phyloP scores from a whole-genome alignment of 1,140 invertebrate genomes.

The Pogonomyrmex barbatus region DNA sequence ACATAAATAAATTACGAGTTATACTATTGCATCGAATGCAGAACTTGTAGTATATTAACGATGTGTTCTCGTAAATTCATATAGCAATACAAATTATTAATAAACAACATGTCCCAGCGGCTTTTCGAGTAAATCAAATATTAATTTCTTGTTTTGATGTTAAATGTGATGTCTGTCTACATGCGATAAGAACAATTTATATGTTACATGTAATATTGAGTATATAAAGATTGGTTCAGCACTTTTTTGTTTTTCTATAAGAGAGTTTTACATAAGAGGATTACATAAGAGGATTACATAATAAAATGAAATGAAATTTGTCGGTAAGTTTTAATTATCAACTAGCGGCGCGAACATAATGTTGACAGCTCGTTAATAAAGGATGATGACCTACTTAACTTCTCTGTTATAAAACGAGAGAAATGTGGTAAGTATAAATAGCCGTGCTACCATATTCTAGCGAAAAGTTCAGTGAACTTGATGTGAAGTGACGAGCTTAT shows the following conservation, averaged over 20 bases:
- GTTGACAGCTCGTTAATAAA: slow-evolving; percentile 41
- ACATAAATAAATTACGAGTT: slow-evolving; percentile 39
- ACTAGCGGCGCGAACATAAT: background rate
- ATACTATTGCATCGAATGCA: background rate
- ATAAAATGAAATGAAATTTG: background rate
- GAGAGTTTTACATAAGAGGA: background rate
- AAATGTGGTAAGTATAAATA: slow-evolving; percentile 50
- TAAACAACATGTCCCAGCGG: background rate
- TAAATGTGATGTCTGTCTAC: slow-evolving; percentile 8
- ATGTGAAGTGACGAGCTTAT: slow-evolving; percentile 60
- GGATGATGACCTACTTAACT: slow-evolving; percentile 44
- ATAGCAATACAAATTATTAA: slow-evolving; percentile 25
- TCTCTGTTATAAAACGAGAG: background rate
- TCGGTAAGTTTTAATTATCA: slow-evolving; percentile 30
- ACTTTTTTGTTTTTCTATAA: background rate
- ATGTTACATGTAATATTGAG: background rate
- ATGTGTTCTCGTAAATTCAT: slow-evolving; percentile 28
- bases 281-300: background rate
- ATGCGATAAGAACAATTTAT: background rate
- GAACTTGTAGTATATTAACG: slow-evolving; percentile 37
- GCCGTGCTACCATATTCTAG: background rate
- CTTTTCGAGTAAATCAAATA: slow-evolving; percentile 38
- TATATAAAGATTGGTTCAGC: background rate
- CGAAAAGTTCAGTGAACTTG: slow-evolving; percentile 62
- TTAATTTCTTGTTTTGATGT: slow-evolving; percentile 38